Conservation (phyloP, 2,797 vertebrate species). For the Chaunax sp. region DNA sequence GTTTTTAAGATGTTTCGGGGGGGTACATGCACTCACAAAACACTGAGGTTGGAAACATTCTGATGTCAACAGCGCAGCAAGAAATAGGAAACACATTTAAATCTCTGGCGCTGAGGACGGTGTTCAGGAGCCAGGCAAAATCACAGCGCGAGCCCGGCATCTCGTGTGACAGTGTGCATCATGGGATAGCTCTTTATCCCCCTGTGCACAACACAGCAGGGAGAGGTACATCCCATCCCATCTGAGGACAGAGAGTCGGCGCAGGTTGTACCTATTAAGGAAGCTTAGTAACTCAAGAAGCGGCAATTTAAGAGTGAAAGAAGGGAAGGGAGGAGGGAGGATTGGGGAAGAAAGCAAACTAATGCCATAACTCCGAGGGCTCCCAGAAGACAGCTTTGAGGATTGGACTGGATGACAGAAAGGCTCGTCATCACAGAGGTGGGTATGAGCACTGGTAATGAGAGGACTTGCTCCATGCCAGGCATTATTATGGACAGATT, state of each 20-base stretch:
- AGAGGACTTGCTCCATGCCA: slow-evolving; percentile 65
- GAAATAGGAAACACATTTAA: slow-evolving; percentile 90
- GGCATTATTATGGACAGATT: slow-evolving; percentile 63
- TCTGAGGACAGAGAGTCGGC: slow-evolving; percentile 71
- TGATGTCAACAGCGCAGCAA: slow-evolving; percentile 85
- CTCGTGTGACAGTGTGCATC: slow-evolving; percentile 76
- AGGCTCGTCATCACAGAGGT: slow-evolving; percentile 73
- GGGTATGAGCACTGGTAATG: slow-evolving; percentile 73
- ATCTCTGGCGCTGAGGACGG: slow-evolving; percentile 75
- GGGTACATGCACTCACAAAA: slow-evolving; percentile 51
- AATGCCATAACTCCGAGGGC: slow-evolving; percentile 74
- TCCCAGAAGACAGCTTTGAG: slow-evolving; percentile 79
- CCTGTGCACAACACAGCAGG: slow-evolving; percentile 41
- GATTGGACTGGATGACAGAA: slow-evolving; percentile 77
- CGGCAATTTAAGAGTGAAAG: slow-evolving; percentile 72
- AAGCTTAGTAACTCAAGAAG: slow-evolving; percentile 87
- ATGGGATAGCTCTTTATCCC: slow-evolving; percentile 76
- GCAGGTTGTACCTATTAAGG: slow-evolving; percentile 88
- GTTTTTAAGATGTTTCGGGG: slow-evolving; percentile 43
- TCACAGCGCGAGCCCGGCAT: slow-evolving; percentile 63
- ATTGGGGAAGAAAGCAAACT: slow-evolving; percentile 65
- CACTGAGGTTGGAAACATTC: slow-evolving; percentile 87
- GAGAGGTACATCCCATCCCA: slow-evolving; percentile 72
- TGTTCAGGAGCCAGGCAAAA: slow-evolving; percentile 69
- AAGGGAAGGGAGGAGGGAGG: slow-evolving; percentile 50